Base-by-base conservation (phyloP, 2,888 invertebrate genomes). In the Volucella inflata region DNA sequence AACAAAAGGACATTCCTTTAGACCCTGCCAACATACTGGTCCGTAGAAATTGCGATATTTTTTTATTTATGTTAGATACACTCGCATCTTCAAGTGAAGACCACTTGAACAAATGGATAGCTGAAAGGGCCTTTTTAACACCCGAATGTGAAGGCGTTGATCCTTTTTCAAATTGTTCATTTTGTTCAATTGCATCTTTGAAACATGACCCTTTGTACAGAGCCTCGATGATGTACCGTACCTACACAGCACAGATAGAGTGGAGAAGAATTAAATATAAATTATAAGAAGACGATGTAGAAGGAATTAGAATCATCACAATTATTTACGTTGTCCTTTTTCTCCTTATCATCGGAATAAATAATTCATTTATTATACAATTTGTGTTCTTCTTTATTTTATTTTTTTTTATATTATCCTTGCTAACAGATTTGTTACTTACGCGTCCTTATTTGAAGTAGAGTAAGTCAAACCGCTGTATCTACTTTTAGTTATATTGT, bases 251-350 rank as follows among this genome's bases (percentile, higher is more conserved):
- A 21, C 64, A 55, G 64, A 55, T 64, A 42, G 38, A 16, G 36
- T 9, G 12, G 16, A 55, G 8, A 55, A 38, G 36, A 59, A 30
- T 30, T 6, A 6, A 30, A 6, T 30, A 30, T 30, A 30, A 30
- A 30, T 30, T 30, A 30, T 30, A 30, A 30, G 30, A 30, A 30
- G 6, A 6, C 50, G 16, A 40, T 55, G 50, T 46, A 4, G 53
- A 42, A 11, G 44, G 14, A 60, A 67, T 14, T 17, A 17, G 57
- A 53, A 65, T 74, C 40, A 79, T 78, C 65, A 62, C 65, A 82
- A 78, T 80, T 79, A 84, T 84, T 79, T 84, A 84, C 70, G 79
- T 79, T 84, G 79, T 83, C 79, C 78, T 38, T 84, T 64, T 84
- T 62, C 59, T 59, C 6, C 65, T 71, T 80, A 75, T 71, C 71